phyloP scores from a whole-genome alignment of 2,888 invertebrate genomes.

The Hypercompe scribonia region DNA sequence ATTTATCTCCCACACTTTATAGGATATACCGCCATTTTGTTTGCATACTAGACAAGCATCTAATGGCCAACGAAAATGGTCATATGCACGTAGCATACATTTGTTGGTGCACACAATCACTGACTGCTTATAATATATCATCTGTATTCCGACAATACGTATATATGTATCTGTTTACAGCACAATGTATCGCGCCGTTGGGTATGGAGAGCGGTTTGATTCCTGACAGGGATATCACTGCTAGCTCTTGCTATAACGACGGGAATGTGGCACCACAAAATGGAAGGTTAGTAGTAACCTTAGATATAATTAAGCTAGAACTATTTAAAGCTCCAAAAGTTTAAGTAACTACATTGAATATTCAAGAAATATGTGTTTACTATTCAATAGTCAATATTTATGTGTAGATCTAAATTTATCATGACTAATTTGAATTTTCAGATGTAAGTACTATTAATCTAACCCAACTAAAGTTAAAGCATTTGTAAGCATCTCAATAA shows the following conservation, averaged over 20 bases:
- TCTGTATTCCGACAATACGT: constrained; percentile 17
- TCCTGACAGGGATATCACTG: constrained; percentile 92
- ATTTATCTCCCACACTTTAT: constrained; percentile 17
- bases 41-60: constrained; percentile 50
- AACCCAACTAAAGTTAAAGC: not conserved
- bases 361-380: not conserved
- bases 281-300: constrained; percentile 89
- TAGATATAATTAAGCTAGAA: not conserved
- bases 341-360: not conserved
- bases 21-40: constrained; percentile 55
- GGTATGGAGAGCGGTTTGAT: constrained; percentile 95
- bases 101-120: constrained; percentile 28
- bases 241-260: constrained; percentile 94
- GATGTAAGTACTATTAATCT: not conserved
- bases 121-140: constrained; percentile 29
- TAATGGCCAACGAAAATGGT: constrained; percentile 59
- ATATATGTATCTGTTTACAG: constrained; percentile 82
- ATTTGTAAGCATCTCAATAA: constrained; percentile 1
- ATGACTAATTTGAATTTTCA: not conserved
- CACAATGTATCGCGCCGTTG: constrained; percentile 92
- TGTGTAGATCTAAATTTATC: not conserved
- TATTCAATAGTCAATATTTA: not conserved
- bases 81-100: constrained; percentile 37
- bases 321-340: not conserved
- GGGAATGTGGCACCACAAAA: constrained; percentile 94